These are phyloP conservation scores for Oophaga sylvatica DNA, from an alignment of 2,797 vertebrate genomes.

Conservation along the genomic window DNA sequence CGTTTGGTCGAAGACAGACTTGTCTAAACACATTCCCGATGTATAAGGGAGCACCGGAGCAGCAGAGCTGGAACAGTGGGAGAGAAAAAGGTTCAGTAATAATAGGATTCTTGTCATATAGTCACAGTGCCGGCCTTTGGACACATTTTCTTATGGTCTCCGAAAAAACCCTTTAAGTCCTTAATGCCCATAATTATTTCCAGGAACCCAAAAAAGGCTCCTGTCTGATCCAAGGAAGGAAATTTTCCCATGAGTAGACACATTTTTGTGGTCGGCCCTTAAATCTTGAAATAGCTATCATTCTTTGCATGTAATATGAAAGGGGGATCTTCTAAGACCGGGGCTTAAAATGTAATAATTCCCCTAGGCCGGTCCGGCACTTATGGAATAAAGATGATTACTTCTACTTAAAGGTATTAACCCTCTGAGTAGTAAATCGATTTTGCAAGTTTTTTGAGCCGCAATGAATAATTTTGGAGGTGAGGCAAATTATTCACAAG, in stretches of 20 bases:
- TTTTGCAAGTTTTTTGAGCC: neutral
- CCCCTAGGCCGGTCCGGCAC: neutral
- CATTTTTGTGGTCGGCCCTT: constrained; percentile 17
- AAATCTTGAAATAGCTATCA: neutral
- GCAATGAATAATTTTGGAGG: no score
- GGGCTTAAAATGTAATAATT: neutral
- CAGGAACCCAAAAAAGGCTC: constrained; percentile 1
- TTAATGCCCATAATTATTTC: constrained; percentile 22
- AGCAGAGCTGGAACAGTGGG: no score
- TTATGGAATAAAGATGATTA: neutral
- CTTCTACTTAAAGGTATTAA: neutral
- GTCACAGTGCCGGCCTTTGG: no score
- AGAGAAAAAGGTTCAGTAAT: no score
- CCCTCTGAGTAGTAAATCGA: neutral
- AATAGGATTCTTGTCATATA: no score
- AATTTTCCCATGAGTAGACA: constrained; percentile 6
- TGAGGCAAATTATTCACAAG: no score
- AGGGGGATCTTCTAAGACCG: neutral
- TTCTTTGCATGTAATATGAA: neutral
- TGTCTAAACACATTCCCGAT: no score
- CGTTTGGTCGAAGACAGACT: no score
- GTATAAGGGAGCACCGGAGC: no score
- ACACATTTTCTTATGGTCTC: no score
- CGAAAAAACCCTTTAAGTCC: neutral
- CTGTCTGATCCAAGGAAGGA: neutral